These are phyloP conservation scores for Nannospalax galili DNA, from an alignment of 2,113 vertebrate species.

Conservation along the genomic window DNA sequence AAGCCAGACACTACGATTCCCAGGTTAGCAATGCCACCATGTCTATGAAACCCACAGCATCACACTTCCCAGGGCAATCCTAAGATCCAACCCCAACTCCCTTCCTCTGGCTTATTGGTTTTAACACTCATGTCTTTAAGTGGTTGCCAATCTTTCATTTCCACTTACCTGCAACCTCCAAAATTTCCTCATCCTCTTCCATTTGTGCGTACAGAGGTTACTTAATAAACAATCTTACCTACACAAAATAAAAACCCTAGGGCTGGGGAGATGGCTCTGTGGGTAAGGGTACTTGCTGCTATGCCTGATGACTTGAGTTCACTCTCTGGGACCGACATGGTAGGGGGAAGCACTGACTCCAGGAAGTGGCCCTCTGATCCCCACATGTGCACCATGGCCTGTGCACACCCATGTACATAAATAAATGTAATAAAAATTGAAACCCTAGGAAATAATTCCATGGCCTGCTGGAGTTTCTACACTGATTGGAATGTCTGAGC, in stretches of 20 bases:
- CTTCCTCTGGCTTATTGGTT: neutral
- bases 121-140: neutral
- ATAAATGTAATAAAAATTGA: neutral
- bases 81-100: neutral
- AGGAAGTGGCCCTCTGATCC: neutral
- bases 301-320: too few relatives aligned
- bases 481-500: neutral
- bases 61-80: neutral
- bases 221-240: neutral
- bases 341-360: neutral
- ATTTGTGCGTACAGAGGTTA: neutral
- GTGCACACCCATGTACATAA: neutral
- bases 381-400: neutral
- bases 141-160: conserved; percentile 20
- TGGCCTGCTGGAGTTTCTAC: neutral
- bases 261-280: neutral
- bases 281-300: neutral
- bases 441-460: neutral
- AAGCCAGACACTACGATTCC: neutral
- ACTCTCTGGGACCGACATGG: neutral
- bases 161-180: neutral
- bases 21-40: neutral
- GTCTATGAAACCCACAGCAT: neutral
- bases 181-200: neutral
- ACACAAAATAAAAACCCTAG: neutral